Percentiles rank a stretch among this genome's conserved stretches.
Evolutionary conservation across 2,888 invertebrate genomes (phyloP).

Genomic region (Bembecia ichneumoniformis): DNA sequence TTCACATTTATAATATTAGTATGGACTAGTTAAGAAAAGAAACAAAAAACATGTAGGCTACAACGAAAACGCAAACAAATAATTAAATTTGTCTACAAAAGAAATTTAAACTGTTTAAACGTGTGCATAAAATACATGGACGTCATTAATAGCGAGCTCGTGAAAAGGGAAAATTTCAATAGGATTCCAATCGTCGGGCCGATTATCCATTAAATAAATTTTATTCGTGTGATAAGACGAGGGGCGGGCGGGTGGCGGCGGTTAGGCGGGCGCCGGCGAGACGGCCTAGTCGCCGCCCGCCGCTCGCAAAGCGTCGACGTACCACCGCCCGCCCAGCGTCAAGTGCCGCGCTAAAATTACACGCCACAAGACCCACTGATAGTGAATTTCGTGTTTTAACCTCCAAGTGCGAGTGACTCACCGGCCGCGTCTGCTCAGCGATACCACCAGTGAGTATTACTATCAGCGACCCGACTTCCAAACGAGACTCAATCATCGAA

Average conservation of each 20-base stretch:
- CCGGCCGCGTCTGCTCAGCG: constrained; percentile 9
- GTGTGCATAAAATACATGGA: constrained; percentile 27
- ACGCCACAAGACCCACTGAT: constrained; percentile 53
- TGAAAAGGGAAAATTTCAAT: constrained; percentile 54
- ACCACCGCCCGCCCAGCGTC: constrained; percentile 22
- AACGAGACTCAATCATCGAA: constrained; percentile 39
- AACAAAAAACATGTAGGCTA: no score
- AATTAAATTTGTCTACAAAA: no score
- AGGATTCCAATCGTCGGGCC: constrained; percentile 45
- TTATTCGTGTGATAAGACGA: constrained; percentile 64
- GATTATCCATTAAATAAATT: constrained; percentile 69
- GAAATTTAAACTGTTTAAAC: neutral
- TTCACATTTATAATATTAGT: no score
- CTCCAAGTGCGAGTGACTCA: constrained; percentile 31
- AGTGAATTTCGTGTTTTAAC: constrained; percentile 46
- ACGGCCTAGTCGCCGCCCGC: constrained; percentile 57
- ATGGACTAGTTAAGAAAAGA: no score
- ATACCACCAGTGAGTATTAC: constrained; percentile 34
- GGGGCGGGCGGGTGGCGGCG: constrained; percentile 41
- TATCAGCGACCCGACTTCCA: constrained; percentile 24
- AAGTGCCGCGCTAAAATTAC: constrained; percentile 48
- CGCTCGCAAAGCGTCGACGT: constrained; percentile 43
- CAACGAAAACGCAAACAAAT: no score
- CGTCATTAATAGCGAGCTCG: constrained; percentile 42
- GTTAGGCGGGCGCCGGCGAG: constrained; percentile 54